Base-by-base conservation (phyloP, 2,888 invertebrate species). In the Holacanthella duospinosa region DNA sequence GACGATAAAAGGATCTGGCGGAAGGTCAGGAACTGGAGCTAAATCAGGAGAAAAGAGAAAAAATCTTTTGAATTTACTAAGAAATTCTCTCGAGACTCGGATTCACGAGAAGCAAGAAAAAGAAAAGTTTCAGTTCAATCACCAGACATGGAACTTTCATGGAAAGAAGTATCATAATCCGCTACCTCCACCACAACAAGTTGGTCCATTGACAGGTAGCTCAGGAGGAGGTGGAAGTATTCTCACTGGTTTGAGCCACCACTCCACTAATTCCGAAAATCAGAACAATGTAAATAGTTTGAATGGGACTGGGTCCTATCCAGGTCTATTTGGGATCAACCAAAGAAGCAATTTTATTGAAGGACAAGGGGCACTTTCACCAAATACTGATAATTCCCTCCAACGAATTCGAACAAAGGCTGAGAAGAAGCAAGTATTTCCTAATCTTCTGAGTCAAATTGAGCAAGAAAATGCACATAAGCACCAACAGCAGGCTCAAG, bases 371-470 rank as follows among this genome's bases (percentile, higher is more conserved):
- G 60, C 55, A 12, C 26, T 36, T 55, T 60, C 61, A 36, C n/a
- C 61, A n/a, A 59, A 60, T 28, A 55, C 25, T 43, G 61, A 58
- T 26, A 55, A 60, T 25, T 60, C 64, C 1, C 59, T 64, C 9
- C 64, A 68, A 59, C 55, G 89, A 74, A 90, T 91, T 74, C 81
- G 90, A 69, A 92, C 91, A 2, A 91, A 91, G 79, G 91, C 88
- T 1, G 91, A 91, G 78, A 78, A 90, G 48, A 92, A 91, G 77
- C 82, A 79, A 62, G 48, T 73, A 36, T 73, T 71, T 62, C 73
- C 73, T 19, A 73, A 73, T 61, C 64, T 73, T 28, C 65, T 73
- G 25, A 69, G 68, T 66, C 72, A 71, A 66, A 71, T 72, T 61
- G 72, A 72, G 59, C 70, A 70, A 54, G 72, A 71, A 44, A 70